Evolutionary conservation across 2,113 vertebrate genomes (phyloP).

Genomic region (Anguilla japonica): DNA sequence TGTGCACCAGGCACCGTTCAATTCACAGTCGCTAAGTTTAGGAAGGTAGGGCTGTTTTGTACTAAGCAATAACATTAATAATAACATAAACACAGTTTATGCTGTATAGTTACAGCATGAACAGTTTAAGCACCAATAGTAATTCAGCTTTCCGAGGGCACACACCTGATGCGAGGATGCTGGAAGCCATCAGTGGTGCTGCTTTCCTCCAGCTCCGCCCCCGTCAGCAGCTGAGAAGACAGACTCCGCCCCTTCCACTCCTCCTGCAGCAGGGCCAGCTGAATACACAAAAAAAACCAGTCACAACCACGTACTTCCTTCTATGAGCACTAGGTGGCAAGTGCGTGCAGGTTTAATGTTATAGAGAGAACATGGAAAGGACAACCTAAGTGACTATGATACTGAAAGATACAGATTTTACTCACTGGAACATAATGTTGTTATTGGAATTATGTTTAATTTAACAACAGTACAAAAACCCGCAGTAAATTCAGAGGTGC

Average conservation of each 20-base stretch:
- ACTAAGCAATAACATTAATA: neutral
- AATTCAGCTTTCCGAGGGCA: conserved; percentile 25
- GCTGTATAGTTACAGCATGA: neutral
- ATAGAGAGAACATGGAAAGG: neutral
- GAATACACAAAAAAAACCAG: conserved; percentile 24
- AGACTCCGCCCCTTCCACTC: conserved; percentile 85
- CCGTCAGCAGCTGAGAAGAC: conserved; percentile 80
- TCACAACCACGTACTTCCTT: neutral
- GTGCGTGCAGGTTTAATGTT: neutral
- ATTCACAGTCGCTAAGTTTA: neutral
- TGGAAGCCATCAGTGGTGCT: conserved; percentile 69
- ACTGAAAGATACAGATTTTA: too few relatives aligned
- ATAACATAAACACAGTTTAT: neutral
- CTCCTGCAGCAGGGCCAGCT: conserved; percentile 84
- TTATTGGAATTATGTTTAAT: neutral
- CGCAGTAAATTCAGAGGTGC: neutral
- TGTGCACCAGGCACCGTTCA: neutral
- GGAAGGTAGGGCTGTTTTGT: neutral
- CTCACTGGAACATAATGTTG: neutral
- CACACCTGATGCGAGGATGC: conserved; percentile 88
- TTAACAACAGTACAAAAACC: neutral
- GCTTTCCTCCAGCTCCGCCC: conserved; percentile 80
- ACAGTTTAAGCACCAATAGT: neutral
- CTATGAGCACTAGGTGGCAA: neutral
- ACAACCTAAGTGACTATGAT: neutral